Evolutionary conservation across 2,113 vertebrate genomes (phyloP), one percentile per base, ranked within the genome.

Genomic region (Ovis aries): DNA sequence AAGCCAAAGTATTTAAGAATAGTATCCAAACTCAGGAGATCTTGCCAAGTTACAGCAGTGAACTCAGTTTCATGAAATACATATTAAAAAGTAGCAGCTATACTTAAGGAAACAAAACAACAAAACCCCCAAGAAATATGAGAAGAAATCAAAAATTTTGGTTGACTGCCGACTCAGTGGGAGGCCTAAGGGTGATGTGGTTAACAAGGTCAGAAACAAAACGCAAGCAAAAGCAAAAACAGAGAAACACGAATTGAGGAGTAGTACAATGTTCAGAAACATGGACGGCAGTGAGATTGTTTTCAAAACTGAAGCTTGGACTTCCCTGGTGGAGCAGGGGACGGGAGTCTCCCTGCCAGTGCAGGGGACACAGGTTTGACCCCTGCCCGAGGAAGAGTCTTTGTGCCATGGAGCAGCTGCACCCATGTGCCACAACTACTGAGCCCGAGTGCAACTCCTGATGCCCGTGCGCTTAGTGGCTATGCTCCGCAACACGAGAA

Each of bases 141-240:
- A 97, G 92, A 90, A 91, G 62, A 95, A 83, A 94, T 55, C 16
- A 62, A 82, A 60, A 71, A 52, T 80, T 67, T 67, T 92, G 78
- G 53, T 29, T 80, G 88, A 55, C 33, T 88, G 27, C 21, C 36
- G 83, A 14, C 29, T 48, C 53, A 89, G 3, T 19, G 45, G 31
- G 45, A 74, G 33, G 94, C 78, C 17, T 29, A 33, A 93, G 36
- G 50, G 12, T 16, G n/a, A 55, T 2, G 1, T 71, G 29, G 3
- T 14, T 90, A 31, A 86, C 8, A n/a, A 71, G 82, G 62, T 9
- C 3, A 87, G 25, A 71, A 90, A n/a, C 17, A 59, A 77, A 25
- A 90, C 36, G 14, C 5, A 78, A 67, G n/a, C 50, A 36, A 36
- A 59, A 59, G 45, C 12, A 31, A 31, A 80, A 85, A 13, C 17